Evolutionary conservation across 2,113 vertebrate genomes (phyloP), one percentile per base, ranked within the genome.

Genomic region (Cichladusa arquata): DNA sequence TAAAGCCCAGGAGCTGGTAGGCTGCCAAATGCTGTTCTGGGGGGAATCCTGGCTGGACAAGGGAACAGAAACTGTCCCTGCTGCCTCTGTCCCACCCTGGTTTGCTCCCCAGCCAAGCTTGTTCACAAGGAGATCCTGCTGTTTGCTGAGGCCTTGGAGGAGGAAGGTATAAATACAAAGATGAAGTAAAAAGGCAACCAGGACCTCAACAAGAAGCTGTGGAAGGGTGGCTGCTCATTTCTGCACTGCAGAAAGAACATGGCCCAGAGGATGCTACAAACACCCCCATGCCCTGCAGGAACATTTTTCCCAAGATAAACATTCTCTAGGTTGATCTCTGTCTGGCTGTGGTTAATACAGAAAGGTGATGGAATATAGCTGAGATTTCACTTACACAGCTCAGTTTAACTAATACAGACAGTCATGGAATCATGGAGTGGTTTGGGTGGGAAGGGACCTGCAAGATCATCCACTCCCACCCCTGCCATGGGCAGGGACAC

Each of bases 401-500:
- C 57, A 16, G 62, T 13, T 47, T 4, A 65, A 26, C 23, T 29
- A 8, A 53, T 23, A 8, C 16, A 65, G 7, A 12, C 5, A 54
- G 10, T 3, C 28, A 29, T 24, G n/a, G 53, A 67, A 38, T 11
- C 8, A 3, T 11, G 23, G 67, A 11, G 8, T 28, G 26, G 3
- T 66, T 66, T 44, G 60, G 11, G 3, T 6, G 33, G 40, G 29
- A 4, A 61, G 5, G 11, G 8, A 34, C 40, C 8, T 45, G 23
- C n/a, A 54, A 61, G 14, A 2, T 9, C 40, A 34, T 8, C 40
- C 1, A 6, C 3, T 76, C 0, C 20, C 29, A 53, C 2, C 4
- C 7, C 11, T 74, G 19, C 13, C n/a, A 29, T n/a, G 28, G 5
- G 5, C 19, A 60, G 28, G n/a, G n/a, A 67, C 29, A 31, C 9